These are phyloP conservation scores for Listrodromus nycthemerus DNA, from an alignment of 2,888 invertebrate species.

Conservation along the genomic window DNA sequence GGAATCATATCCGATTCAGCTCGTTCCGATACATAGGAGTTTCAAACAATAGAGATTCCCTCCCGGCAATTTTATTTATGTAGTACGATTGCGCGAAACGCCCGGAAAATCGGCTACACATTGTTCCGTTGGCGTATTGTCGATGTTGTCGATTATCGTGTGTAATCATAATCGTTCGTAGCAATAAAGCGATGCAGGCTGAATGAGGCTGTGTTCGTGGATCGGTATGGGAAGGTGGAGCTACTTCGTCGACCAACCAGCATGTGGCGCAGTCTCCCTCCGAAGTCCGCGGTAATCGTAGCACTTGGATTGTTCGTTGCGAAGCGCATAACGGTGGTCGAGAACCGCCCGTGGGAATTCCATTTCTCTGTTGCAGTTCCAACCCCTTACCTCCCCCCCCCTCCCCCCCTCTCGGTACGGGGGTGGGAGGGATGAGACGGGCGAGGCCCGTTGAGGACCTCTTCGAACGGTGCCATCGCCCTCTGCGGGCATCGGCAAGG, in stretches of 20 bases:
- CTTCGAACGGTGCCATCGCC: neutral
- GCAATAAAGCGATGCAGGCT: slow-evolving; percentile 31
- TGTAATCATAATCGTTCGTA: slow-evolving; percentile 61
- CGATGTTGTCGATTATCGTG: slow-evolving; percentile 64
- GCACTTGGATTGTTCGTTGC: slow-evolving; percentile 61
- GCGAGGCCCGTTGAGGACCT: neutral
- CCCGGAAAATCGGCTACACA: slow-evolving; percentile 25
- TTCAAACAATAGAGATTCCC: neutral
- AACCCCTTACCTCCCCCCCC: no score
- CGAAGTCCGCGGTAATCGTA: slow-evolving; percentile 10
- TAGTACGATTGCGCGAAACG: slow-evolving; percentile 53
- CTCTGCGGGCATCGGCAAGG: neutral
- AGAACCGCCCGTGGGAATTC: slow-evolving; percentile 65
- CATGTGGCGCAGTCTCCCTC: slow-evolving; percentile 38
- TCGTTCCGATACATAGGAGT: slow-evolving; percentile 14
- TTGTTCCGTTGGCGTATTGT: slow-evolving; percentile 60
- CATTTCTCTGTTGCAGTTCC: slow-evolving; percentile 54
- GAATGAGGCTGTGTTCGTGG: slow-evolving; percentile 1
- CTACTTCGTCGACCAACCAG: slow-evolving; percentile 22
- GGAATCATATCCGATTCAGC: slow-evolving; percentile 23
- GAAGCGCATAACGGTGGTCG: slow-evolving; percentile 61
- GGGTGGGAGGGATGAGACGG: neutral
- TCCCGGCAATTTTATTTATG: slow-evolving; percentile 57
- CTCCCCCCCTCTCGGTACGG: no score
- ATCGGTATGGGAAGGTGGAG: neutral